These are phyloP conservation scores for Drosophila prolongata DNA, from an alignment of 2,888 invertebrate species.

Conservation along the genomic window DNA sequence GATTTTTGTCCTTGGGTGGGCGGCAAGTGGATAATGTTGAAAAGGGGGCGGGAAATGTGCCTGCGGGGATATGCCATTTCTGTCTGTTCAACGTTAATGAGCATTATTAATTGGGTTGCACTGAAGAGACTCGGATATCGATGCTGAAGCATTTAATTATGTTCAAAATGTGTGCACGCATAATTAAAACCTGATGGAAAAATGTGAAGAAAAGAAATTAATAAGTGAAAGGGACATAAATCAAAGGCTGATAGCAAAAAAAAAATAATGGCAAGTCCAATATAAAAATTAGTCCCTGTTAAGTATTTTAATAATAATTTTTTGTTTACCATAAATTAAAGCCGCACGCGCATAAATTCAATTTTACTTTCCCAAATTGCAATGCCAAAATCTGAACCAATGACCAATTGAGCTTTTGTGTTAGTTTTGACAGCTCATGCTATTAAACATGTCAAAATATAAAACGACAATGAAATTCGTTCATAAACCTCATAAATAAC, in stretches of 20 bases:
- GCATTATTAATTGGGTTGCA: constrained; percentile 48
- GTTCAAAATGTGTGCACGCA: not conserved
- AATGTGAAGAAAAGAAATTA: too few relatives aligned
- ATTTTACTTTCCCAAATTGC: constrained; percentile 25
- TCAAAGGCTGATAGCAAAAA: constrained; percentile 10
- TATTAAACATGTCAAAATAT: constrained; percentile 66
- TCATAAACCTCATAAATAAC: constrained; percentile 35
- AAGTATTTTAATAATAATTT: too few relatives aligned
- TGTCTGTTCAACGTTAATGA: constrained; percentile 36
- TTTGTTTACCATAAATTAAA: too few relatives aligned
- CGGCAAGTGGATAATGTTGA: not conserved
- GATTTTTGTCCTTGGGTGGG: constrained; percentile 48
- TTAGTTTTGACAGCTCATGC: constrained; percentile 59
- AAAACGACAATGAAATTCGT: constrained; percentile 30
- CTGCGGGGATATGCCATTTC: constrained; percentile 43
- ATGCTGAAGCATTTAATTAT: constrained; percentile 23
- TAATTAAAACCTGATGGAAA: constrained; percentile 20
- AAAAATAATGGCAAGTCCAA: not conserved
- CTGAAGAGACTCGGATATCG: constrained; percentile 10
- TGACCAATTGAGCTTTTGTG: constrained; percentile 45
- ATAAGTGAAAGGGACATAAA: too few relatives aligned
- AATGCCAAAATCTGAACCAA: constrained; percentile 23
- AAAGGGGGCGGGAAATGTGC: not conserved
- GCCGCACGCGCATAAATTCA: constrained; percentile 14
- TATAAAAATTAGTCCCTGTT: not conserved